phyloP scores from a whole-genome alignment of 2,888 invertebrate species.

The Quadriops clusia region DNA sequence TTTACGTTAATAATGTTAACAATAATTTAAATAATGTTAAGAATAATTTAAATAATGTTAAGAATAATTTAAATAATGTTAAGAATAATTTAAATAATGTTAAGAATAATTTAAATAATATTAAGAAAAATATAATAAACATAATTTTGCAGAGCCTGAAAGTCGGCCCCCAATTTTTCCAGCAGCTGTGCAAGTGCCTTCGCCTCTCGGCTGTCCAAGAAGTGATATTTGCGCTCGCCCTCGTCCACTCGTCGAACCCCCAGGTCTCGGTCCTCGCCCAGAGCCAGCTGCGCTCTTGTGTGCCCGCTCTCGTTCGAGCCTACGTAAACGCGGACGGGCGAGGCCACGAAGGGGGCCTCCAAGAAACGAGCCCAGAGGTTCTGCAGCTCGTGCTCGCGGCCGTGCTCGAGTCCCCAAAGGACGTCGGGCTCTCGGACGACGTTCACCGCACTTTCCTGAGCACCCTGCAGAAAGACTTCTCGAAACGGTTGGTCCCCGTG shows the following conservation, averaged over 20 bases:
- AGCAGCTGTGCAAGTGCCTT: constrained; percentile 73
- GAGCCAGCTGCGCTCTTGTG: constrained; percentile 67
- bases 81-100: too few relatives aligned
- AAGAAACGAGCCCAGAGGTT: constrained; percentile 84
- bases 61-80: too few relatives aligned
- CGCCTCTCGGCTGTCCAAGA: constrained; percentile 83
- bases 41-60: too few relatives aligned
- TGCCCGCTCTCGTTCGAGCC: constrained; percentile 75
- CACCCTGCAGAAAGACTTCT: constrained; percentile 76
- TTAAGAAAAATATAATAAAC: too few relatives aligned
- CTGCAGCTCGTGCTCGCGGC: constrained; percentile 66
- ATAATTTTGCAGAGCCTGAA: constrained; percentile 59
- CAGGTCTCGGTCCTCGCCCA: constrained; percentile 65
- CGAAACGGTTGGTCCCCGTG: constrained; percentile 77
- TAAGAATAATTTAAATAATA: too few relatives aligned
- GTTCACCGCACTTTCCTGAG: constrained; percentile 70
- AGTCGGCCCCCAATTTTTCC: constrained; percentile 67
- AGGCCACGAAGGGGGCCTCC: constrained; percentile 65
- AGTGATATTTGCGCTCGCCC: constrained; percentile 77
- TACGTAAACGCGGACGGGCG: constrained; percentile 74
- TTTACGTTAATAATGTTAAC: too few relatives aligned
- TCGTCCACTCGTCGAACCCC: constrained; percentile 66
- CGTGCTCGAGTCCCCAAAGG: constrained; percentile 47
- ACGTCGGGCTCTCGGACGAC: constrained; percentile 54
- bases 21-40: too few relatives aligned